Evolutionary conservation across 2,113 vertebrate genomes (phyloP).

Genomic region (Ctenodactylus gundi): DNA sequence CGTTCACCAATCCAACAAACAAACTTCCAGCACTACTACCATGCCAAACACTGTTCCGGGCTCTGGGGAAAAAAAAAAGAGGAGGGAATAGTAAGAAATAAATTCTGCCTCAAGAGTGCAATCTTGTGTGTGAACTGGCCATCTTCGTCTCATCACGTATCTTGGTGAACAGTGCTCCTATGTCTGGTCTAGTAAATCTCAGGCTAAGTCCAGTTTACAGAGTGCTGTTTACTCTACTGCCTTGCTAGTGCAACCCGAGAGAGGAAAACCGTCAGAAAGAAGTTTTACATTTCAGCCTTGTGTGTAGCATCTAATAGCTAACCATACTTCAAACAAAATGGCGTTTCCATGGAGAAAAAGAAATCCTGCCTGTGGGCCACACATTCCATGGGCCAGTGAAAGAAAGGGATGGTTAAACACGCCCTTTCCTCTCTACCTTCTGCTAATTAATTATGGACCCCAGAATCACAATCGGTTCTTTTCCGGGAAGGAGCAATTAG

Average conservation of each 20-base stretch:
- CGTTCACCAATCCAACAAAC: constrained; percentile 29
- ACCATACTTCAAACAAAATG: constrained; percentile 46
- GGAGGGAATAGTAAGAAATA: background rate
- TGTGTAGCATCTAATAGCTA: constrained; percentile 28
- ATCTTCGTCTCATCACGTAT: background rate
- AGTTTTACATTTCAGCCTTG: background rate
- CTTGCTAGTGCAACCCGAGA: background rate
- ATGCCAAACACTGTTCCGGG: background rate
- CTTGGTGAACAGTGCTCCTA: background rate
- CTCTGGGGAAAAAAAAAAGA: too few species aligned
- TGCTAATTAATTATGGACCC: constrained; percentile 44
- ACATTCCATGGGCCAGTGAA: constrained; percentile 47
- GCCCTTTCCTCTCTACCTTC: constrained; percentile 17
- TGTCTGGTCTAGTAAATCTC: background rate
- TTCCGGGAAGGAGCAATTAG: background rate
- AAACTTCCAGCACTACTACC: background rate
- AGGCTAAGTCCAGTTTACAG: background rate
- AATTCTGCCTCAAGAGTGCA: background rate
- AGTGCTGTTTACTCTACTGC: background rate
- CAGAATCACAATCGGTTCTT: background rate
- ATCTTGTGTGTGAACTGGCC: background rate
- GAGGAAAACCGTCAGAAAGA: constrained; percentile 21
- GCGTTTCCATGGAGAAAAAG: background rate
- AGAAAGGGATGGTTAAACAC: constrained; percentile 46
- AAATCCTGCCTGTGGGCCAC: constrained; percentile 13